Conservation (phyloP, 2,888 invertebrate genomes). For the Habrosyne pyritoides region DNA sequence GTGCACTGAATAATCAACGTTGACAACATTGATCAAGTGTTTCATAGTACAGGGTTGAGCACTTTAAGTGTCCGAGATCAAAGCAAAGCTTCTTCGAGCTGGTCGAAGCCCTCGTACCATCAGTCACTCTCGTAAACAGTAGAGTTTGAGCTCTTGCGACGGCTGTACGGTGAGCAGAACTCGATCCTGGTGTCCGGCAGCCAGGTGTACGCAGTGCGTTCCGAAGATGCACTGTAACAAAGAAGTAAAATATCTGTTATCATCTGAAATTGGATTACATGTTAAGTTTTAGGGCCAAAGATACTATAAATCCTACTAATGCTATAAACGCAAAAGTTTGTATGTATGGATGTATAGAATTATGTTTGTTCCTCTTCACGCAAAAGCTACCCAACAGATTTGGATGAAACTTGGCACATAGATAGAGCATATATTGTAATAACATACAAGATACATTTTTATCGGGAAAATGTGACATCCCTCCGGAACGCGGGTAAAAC, state of each 20-base stretch:
- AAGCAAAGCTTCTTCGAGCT: slow-evolving; percentile 74
- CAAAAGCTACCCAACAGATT: too few species aligned
- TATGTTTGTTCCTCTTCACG: too few species aligned
- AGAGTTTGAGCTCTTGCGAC: slow-evolving; percentile 74
- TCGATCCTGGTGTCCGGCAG: slow-evolving; percentile 78
- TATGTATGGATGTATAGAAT: too few species aligned
- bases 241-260: slow-evolving; percentile 23
- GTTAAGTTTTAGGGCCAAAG: too few species aligned
- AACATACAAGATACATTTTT: too few species aligned
- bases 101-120: slow-evolving; percentile 71
- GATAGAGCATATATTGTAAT: too few species aligned
- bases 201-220: slow-evolving; percentile 83
- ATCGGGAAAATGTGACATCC: too few species aligned
- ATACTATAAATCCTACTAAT: too few species aligned
- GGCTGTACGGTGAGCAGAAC: slow-evolving; percentile 72
- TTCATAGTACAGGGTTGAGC: slow-evolving; percentile 30
- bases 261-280: slow-evolving; percentile 8
- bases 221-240: slow-evolving; percentile 77
- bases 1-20: slow-evolving; percentile 20
- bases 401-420: too few species aligned
- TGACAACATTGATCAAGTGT: slow-evolving; percentile 30
- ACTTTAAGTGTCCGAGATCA: slow-evolving; percentile 56
- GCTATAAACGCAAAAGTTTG: too few species aligned
- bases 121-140: slow-evolving; percentile 81
- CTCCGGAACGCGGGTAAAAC: too few species aligned